These are phyloP conservation scores for Lithosia quadra DNA, from an alignment of 2,888 invertebrate species.

Conservation along the genomic window DNA sequence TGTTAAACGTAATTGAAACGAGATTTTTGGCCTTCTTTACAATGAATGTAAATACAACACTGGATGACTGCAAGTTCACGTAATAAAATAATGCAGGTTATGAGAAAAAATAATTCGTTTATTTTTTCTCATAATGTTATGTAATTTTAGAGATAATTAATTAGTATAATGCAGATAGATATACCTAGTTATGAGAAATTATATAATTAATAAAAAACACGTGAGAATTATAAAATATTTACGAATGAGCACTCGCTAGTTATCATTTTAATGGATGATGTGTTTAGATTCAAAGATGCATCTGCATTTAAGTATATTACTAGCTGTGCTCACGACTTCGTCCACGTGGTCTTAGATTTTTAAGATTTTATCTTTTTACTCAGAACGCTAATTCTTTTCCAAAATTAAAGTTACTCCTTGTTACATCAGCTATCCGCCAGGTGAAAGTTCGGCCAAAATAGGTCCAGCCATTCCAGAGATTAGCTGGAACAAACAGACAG, in stretches of 20 bases:
- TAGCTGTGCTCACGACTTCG: no score
- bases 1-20: conserved; percentile 61
- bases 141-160: conserved; percentile 3
- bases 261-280: not conserved
- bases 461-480: no score
- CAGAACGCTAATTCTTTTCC: no score
- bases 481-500: no score
- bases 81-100: conserved; percentile 24
- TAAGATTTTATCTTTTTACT: no score
- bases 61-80: conserved; percentile 12
- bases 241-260: not conserved
- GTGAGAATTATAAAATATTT: not conserved
- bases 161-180: not conserved
- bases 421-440: no score
- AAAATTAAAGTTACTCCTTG: no score
- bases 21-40: conserved; percentile 62
- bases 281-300: not conserved
- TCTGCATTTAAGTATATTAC: no score
- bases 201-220: conserved; percentile 3
- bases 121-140: not conserved
- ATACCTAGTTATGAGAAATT: conserved; percentile 4
- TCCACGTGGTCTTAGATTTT: no score
- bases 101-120: conserved; percentile 14
- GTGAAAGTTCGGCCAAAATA: no score
- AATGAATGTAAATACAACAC: conserved; percentile 33